Base-by-base conservation (phyloP, 1,140 invertebrate species). In the Lepidurus arcticus region DNA sequence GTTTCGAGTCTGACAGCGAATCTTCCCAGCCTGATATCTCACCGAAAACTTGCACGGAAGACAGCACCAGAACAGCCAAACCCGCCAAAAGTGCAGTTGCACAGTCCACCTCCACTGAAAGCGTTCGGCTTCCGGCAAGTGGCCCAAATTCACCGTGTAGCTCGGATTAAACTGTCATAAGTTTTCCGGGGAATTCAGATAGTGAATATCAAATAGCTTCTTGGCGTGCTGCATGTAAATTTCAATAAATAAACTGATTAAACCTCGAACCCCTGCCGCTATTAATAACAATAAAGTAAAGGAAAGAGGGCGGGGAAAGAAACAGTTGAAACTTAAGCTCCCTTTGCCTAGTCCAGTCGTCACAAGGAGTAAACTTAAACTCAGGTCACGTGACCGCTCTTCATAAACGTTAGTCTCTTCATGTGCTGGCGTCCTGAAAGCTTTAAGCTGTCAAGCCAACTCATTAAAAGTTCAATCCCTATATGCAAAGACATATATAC, bases 381-480 rank as follows among this genome's bases (percentile, higher is more conserved):
- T 7, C n/a, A 7, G 3, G 53, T 65, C 53, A 7, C 53, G 53
- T 65, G 53, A 21, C 16, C 13, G n/a, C 21, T 65, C 21, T 16
- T 65, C 9, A 21, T 21, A 21, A 65, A 65, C 53, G 21, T 16
- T 47, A 47, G 16, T 16, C 6, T 21, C 6, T 65, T 65, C 6
- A 13, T n/a, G 7, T 65, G 13, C 53, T 21, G 53, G 13, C 53
- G 53, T 11, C 21, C 53, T 16, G 6, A 65, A 65, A 21, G 53
- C 53, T 16, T 65, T 65, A 65, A 65, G 53, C 53, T 13, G 53
- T 13, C 53, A 65, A 65, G 53, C 21, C 53, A 65, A 65, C 53
- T 65, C 53, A 65, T 65, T 65, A 65, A 16, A 65, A 7, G 53
- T 65, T 65, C 21, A 65, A 65, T 21, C 53, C 21, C 21, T 65